Percentiles rank a stretch among this genome's conserved stretches.
Evolutionary conservation across 2,888 invertebrate genomes (phyloP).

Genomic region (Epistrophella euchroma): DNA sequence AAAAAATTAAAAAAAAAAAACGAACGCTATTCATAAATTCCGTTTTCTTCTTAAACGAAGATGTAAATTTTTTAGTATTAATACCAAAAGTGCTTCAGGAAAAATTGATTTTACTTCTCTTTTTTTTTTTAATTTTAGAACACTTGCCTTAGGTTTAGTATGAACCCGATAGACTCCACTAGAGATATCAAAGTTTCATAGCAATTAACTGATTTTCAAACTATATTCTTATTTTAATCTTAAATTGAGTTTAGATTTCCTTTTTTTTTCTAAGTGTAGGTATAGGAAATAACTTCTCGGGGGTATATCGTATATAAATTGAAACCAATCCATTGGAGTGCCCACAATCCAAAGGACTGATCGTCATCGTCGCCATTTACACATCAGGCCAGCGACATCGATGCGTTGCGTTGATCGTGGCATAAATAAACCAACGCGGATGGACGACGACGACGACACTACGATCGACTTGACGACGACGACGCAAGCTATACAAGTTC

Average conservation of each 20-base stretch:
- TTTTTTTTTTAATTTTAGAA: no score
- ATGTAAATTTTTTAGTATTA: no score
- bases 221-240: no score
- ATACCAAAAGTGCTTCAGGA: no score
- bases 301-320: conserved; percentile 72
- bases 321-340: conserved; percentile 58
- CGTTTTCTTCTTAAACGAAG: no score
- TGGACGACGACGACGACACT: not conserved
- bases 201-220: no score
- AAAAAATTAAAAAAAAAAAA: no score
- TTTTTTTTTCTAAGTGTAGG: conserved; percentile 1
- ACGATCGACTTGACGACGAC: not conserved
- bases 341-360: conserved; percentile 22
- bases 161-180: no score
- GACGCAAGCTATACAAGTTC: not conserved
- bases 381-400: conserved; percentile 59
- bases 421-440: conserved; percentile 7
- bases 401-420: conserved; percentile 43
- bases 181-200: no score
- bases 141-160: no score
- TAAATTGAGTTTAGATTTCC: not conserved
- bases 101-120: no score
- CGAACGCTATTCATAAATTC: no score
- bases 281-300: conserved; percentile 46
- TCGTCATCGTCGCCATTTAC: conserved; percentile 68